Evolutionary conservation across 1,140 invertebrate species (phyloP).

Genomic region (Bombus ignitus): DNA sequence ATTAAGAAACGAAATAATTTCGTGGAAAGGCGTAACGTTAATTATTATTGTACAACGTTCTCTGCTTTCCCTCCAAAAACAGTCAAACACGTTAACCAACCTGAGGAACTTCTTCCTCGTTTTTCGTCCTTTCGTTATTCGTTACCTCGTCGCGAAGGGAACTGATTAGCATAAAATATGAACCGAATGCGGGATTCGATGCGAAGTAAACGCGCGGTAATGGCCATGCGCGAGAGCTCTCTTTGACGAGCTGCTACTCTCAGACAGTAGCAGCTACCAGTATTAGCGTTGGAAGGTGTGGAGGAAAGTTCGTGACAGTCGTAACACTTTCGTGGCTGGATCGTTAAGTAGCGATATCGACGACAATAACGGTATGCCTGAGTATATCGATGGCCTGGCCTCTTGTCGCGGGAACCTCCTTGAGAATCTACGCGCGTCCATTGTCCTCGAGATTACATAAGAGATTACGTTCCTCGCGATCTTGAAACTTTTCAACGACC

Average conservation of each 20-base stretch:
- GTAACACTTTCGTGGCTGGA: conserved; percentile 63
- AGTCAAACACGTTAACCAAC: neutral
- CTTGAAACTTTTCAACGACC: conserved; percentile 22
- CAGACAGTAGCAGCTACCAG: neutral
- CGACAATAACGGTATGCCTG: conserved; percentile 64
- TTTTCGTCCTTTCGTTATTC: neutral
- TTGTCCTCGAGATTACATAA: conserved; percentile 54
- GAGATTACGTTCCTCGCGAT: conserved; percentile 18
- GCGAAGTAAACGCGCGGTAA: neutral
- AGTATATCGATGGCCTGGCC: conserved; percentile 35
- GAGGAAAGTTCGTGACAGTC: conserved; percentile 46
- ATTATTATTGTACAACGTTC: conserved; percentile 14
- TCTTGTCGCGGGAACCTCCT: conserved; percentile 20
- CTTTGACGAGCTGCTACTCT: neutral
- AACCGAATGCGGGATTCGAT: conserved; percentile 34
- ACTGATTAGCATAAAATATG: conserved; percentile 57
- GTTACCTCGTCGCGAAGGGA: neutral
- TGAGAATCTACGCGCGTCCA: conserved; percentile 35
- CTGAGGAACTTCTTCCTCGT: neutral
- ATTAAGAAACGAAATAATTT: conserved; percentile 50
- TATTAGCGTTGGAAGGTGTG: conserved; percentile 1
- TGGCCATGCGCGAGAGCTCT: neutral
- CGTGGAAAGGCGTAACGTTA: conserved; percentile 17
- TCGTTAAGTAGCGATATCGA: conserved; percentile 67
- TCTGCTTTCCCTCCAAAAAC: conserved; percentile 35